These are phyloP conservation scores for Drosophila fungiperda DNA, from an alignment of 2,888 invertebrate species.

Conservation along the genomic window DNA sequence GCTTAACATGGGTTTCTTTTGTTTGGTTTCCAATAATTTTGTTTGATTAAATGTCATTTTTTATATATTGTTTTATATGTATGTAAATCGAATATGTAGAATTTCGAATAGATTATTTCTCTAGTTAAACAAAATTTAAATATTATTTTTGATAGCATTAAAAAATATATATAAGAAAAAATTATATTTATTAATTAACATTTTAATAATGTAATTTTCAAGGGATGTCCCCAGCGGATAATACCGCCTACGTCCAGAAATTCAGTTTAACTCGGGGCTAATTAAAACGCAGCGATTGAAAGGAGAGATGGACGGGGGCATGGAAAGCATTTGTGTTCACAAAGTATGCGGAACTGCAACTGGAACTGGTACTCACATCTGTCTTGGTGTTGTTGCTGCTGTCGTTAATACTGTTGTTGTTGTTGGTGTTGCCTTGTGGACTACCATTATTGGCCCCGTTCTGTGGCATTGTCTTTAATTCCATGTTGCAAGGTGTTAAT, in stretches of 20 bases:
- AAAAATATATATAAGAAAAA: neutral
- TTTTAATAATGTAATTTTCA: neutral
- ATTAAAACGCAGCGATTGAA: constrained; percentile 1
- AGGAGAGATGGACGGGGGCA: neutral
- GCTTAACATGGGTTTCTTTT: neutral
- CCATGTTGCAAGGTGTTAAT: constrained; percentile 53
- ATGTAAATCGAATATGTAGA: neutral
- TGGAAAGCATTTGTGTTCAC: neutral
- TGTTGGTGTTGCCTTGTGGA: constrained; percentile 15
- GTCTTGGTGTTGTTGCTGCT: constrained; percentile 31
- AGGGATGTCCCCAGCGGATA: neutral
- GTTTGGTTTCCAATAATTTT: no score
- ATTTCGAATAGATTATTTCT: neutral
- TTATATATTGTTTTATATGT: neutral
- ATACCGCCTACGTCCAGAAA: neutral
- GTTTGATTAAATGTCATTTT: neutral
- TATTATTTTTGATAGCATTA: neutral
- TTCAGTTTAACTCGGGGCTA: neutral
- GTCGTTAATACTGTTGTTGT: constrained; percentile 7
- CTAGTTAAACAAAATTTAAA: neutral
- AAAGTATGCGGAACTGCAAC: constrained; percentile 21
- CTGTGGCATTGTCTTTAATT: constrained; percentile 54
- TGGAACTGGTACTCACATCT: constrained; percentile 39
- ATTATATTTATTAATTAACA: neutral
- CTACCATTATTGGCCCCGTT: constrained; percentile 51